phyloP scores from a whole-genome alignment of 2,888 invertebrate genomes.

The Cerceris ruficornis region DNA sequence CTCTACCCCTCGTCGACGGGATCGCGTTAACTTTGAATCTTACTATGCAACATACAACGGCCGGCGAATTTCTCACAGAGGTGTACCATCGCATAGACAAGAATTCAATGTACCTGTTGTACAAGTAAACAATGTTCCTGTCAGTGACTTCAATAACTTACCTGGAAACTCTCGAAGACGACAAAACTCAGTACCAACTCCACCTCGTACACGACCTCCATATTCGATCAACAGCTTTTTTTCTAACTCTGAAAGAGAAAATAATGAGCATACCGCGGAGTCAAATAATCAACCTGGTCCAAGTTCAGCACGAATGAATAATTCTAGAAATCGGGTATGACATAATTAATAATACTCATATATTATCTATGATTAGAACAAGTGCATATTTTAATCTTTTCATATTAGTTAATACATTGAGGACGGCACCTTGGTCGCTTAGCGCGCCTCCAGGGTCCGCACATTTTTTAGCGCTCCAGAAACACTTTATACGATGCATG shows the following conservation, averaged over 20 bases:
- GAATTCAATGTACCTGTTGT: constrained; percentile 83
- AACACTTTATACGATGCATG: too few relatives aligned
- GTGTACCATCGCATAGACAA: constrained; percentile 36
- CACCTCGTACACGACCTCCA: constrained; percentile 50
- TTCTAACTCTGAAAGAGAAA: constrained; percentile 31
- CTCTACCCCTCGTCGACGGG: background rate
- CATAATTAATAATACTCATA: constrained; percentile 11
- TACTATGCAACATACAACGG: constrained; percentile 1
- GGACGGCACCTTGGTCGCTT: too few relatives aligned
- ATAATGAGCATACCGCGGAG: constrained; percentile 23
- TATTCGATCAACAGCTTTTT: constrained; percentile 43
- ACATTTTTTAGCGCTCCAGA: too few relatives aligned
- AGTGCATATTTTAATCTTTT: background rate
- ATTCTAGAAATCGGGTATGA: constrained; percentile 60
- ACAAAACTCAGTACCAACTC: constrained; percentile 44
- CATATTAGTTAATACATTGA: background rate
- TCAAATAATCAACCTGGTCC: constrained; percentile 58
- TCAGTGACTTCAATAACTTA: constrained; percentile 75
- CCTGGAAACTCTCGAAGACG: constrained; percentile 47
- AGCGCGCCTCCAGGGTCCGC: too few relatives aligned
- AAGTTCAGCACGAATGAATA: constrained; percentile 36
- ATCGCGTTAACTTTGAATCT: constrained; percentile 10
- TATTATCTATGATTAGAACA: background rate
- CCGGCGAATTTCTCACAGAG: constrained; percentile 13
- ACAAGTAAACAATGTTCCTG: constrained; percentile 85